Base-by-base conservation (phyloP, 2,888 invertebrate species). In the Oegoconia quadripuncta region DNA sequence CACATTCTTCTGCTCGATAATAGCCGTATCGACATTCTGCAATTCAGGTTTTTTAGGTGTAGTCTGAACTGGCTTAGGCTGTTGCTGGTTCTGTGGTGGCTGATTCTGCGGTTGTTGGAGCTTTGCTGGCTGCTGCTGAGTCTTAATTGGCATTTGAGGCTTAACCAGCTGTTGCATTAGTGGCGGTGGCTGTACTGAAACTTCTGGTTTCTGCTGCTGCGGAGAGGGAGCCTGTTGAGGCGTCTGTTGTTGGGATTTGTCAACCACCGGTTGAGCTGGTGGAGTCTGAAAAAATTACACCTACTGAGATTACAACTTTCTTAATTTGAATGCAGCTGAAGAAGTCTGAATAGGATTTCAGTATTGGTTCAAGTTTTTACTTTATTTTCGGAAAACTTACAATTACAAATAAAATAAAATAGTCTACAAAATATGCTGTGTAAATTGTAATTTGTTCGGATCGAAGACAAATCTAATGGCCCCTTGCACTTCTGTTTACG, bases 11-110 rank as follows among this genome's bases (percentile, higher is more conserved):
- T 62, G 66, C 36, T 78, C 73, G 48, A 52, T 59, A 52, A 53
- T 44, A 42, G 64, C 58, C 39, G 78, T 77, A 47, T 81, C 81
- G 44, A 76, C 72, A 42, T 82, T 81, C 37, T 67, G 61, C 1
- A 74, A 52, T 5, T 64, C 67, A 18, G 42, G 47, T 40, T 73
- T 74, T 0, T 52, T 25, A 28, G 58, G 63, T 13, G 42, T 23
- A 8, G 49, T 68, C 35, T 61, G 63, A 1, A 37, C 41, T 15
- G 66, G 55, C 33, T 68, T 71, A 0, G 38, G 35, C 15, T 34
- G 29, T 15, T 43, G 31, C 22, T 17, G 37, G 4, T 36, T 34
- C n/a, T 42, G 39, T 6, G 33, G 15, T 15, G 42, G 39, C 35
- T 27, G 37, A 8, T 43, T 39, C 13, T 39, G 28, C 38, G 2